Conservation (phyloP, 2,113 vertebrate genomes). For the Lepus timidus region DNA sequence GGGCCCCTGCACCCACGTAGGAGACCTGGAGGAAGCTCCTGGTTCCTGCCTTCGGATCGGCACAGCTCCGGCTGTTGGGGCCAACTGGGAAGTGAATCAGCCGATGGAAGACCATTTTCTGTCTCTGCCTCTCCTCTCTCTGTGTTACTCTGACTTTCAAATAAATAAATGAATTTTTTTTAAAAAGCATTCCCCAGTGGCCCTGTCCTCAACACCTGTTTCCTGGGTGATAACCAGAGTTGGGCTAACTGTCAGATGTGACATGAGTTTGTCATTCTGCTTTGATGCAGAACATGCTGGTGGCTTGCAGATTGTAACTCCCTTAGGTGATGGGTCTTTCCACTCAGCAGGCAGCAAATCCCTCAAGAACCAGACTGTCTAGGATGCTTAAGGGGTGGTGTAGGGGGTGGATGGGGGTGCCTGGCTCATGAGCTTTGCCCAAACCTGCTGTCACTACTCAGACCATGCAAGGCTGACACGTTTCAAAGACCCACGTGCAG, state of each 20-base stretch:
- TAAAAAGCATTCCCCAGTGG: accelerated
- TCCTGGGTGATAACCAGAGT: neutral
- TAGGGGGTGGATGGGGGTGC: accelerated
- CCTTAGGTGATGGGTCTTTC: neutral
- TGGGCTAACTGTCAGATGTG: accelerated
- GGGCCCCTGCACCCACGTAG: too few species aligned
- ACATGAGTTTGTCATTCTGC: neutral
- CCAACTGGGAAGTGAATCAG: too few species aligned
- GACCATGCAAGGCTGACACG: neutral
- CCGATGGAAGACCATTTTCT: too few species aligned
- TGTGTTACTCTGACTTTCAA: too few species aligned
- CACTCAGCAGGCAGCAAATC: neutral
- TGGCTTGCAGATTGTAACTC: neutral
- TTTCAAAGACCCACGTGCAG: neutral
- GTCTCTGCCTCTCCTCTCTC: too few species aligned
- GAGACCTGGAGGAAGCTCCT: too few species aligned
- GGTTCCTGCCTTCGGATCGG: too few species aligned
- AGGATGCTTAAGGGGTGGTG: neutral
- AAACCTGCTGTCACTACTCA: neutral
- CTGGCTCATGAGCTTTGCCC: neutral
- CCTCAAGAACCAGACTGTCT: neutral
- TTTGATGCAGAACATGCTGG: neutral
- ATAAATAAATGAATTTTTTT: too few species aligned
- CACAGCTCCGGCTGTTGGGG: too few species aligned
- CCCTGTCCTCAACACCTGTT: accelerated